A percentile compares a stretch with the other conserved stretches of the same genome.
phyloP scores from a whole-genome alignment of 2,888 invertebrate species.

The Chrysolina americana region DNA sequence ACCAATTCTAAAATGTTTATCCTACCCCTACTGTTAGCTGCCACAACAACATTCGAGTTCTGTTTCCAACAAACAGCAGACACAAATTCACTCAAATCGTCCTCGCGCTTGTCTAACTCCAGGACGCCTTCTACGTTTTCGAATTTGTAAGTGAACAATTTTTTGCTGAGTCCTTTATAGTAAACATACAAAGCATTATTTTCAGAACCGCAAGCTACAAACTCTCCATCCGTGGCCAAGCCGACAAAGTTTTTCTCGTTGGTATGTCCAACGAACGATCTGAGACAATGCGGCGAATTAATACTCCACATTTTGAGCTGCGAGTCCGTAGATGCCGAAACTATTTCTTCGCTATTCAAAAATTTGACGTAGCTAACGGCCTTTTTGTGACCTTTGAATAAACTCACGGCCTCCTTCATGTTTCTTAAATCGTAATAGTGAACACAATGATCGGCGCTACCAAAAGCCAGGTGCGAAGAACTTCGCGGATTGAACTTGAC shows the following conservation, averaged over 20 bases:
- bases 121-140: conserved; percentile 85
- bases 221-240: conserved; percentile 91
- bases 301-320: conserved; percentile 94
- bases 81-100: conserved; percentile 93
- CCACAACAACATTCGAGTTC: conserved; percentile 87
- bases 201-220: conserved; percentile 95
- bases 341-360: conserved; percentile 86
- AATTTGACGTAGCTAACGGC: conserved; percentile 96
- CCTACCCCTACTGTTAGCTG: conserved; percentile 94
- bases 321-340: conserved; percentile 93
- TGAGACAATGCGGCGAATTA: conserved; percentile 80
- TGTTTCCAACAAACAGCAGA: conserved; percentile 96
- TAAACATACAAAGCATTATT: conserved; percentile 94
- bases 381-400: conserved; percentile 90
- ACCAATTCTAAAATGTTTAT: conserved; percentile 89
- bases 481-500: conserved; percentile 91
- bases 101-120: conserved; percentile 83
- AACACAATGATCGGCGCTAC: conserved; percentile 97
- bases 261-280: conserved; percentile 91
- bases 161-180: conserved; percentile 90
- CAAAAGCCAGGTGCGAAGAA: conserved; percentile 92
- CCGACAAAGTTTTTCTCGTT: conserved; percentile 98
- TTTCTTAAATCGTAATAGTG: conserved; percentile 95
- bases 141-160: conserved; percentile 89
- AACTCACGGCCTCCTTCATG: conserved; percentile 83